phyloP scores from a whole-genome alignment of 2,797 vertebrate genomes.

The Rhinophrynus dorsalis region DNA sequence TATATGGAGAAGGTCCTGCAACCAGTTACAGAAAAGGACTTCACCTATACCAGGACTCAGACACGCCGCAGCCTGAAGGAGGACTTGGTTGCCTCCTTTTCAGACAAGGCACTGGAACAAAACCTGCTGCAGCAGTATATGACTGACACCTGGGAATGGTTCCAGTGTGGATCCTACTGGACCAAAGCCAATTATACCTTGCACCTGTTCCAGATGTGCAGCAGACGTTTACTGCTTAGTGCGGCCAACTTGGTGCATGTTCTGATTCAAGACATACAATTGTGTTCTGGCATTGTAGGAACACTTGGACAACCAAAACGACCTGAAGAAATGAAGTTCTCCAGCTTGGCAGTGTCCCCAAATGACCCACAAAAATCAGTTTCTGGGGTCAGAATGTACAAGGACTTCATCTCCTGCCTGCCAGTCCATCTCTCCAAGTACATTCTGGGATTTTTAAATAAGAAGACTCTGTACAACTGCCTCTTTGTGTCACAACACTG shows the following conservation, averaged over 20 bases:
- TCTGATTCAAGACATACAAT: slow-evolving; percentile 58
- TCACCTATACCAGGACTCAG: slow-evolving; percentile 67
- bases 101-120: slow-evolving; percentile 30
- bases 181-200: slow-evolving; percentile 70
- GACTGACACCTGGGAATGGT: slow-evolving; percentile 72
- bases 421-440: slow-evolving; percentile 78
- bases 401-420: slow-evolving; percentile 79
- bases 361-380: slow-evolving; percentile 55
- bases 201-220: slow-evolving; percentile 69
- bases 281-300: too few relatives aligned
- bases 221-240: slow-evolving; percentile 64
- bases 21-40: slow-evolving; percentile 66
- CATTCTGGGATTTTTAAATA: slow-evolving; percentile 79
- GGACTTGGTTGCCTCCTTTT: neutral
- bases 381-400: slow-evolving; percentile 59
- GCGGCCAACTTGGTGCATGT: slow-evolving; percentile 65
- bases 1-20: slow-evolving; percentile 63
- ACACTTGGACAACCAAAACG: too few relatives aligned
- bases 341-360: rapidly evolving
- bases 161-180: slow-evolving; percentile 61
- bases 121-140: slow-evolving; percentile 50
- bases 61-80: slow-evolving; percentile 31
- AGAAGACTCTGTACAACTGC: slow-evolving; percentile 65
- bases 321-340: too few relatives aligned
- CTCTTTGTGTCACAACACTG: slow-evolving; percentile 74